These are phyloP conservation scores for Tipula vernalis DNA, from an alignment of 2,888 invertebrate genomes.

Conservation along the genomic window DNA sequence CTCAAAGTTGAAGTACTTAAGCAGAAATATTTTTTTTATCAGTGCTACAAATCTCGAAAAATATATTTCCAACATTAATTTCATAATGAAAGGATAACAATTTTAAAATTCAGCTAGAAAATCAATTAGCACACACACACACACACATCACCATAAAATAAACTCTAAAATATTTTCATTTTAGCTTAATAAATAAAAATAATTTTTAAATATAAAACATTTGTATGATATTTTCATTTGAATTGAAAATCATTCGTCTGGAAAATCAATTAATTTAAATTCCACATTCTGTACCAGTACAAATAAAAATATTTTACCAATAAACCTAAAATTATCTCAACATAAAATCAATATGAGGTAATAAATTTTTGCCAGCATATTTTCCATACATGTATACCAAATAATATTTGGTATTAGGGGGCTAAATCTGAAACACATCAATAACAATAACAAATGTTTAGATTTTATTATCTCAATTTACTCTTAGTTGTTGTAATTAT, in stretches of 20 bases:
- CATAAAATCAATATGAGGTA: not conserved
- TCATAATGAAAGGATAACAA: no score
- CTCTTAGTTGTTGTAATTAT: not conserved
- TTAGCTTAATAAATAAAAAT: not conserved
- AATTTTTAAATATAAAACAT: not conserved
- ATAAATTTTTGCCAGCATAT: not conserved
- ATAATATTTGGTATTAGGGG: not conserved
- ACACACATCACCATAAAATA: no score
- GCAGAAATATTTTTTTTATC: no score
- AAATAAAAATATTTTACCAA: not conserved
- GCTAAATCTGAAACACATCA: not conserved
- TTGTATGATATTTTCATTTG: not conserved
- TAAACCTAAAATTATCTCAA: not conserved
- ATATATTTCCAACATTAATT: no score
- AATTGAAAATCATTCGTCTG: not conserved
- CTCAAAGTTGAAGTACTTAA: no score
- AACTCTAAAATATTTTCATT: not conserved
- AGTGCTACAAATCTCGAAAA: no score
- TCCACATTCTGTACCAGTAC: not conserved
- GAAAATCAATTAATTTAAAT: conserved; percentile 4
- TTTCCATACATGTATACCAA: not conserved
- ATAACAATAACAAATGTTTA: not conserved
- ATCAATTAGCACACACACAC: no score
- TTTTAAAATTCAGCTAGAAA: no score
- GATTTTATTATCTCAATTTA: not conserved